Evolutionary conservation across 2,888 invertebrate genomes (phyloP), one percentile per base, ranked within the genome.

Genomic region (Caenorhabditis doughertyi): DNA sequence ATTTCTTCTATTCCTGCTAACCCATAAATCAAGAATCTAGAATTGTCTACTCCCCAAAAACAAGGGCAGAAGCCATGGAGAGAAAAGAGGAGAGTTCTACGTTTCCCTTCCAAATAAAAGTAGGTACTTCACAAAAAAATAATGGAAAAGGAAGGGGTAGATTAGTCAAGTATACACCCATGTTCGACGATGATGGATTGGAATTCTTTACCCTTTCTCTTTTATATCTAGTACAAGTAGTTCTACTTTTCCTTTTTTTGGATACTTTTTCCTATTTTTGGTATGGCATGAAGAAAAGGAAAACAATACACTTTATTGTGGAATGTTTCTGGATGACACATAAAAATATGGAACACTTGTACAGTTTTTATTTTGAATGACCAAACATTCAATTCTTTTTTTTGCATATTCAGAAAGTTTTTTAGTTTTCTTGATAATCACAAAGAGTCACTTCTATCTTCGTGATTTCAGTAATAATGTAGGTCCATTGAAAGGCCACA

Each of bases 101-200:
- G 16, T 65, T 65, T 65, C 25, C 56, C 18, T 39, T 49, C 53
- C 60, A 60, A 60, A 60, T 44, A 64, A 64, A 49, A 64, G 32
- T 47, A 27, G 44, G 49, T 49, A 47, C 64, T 64, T 49, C 44
- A 47, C 11, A 64, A 55, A 55, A 68, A 62, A 62, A 25, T 4
- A 55, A 27, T 13, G 16, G 18, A 68, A 32, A 32, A 39, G 55
- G 53, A 51, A 68, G 39, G 44, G n/a, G 65, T 47, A 65, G 71
- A 71, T 71, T 71, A 71, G 71, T 58, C 65, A 47, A 47, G 71
- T 71, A 56, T 56, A 44, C 67, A 68, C 68, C 68, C 68, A 58
- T 71, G 71, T 71, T 71, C 71, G 29, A 71, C 71, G 55, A 71
- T 71, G 71, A 71, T 71, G 58, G 71, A 71, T 71, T 44, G 44